Evolutionary conservation across 2,888 invertebrate genomes (phyloP).

Genomic region (Philereme transversata): DNA sequence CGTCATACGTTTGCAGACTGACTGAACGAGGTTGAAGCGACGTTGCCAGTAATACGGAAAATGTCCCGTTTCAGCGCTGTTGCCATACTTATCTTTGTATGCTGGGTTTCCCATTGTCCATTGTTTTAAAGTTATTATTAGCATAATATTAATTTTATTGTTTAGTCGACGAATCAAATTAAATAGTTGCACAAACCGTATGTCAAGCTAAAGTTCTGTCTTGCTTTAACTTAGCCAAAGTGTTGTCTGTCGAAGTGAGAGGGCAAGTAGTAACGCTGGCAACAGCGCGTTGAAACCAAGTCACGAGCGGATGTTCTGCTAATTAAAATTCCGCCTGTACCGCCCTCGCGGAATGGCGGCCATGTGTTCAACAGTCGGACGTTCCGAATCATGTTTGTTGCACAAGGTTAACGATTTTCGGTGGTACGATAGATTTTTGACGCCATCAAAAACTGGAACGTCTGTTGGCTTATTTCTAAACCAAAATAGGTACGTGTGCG

Average conservation of each 20-base stretch:
- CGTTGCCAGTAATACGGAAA: conserved; percentile 76
- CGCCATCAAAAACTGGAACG: conserved; percentile 54
- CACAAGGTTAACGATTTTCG: conserved; percentile 79
- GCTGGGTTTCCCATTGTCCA: conserved; percentile 70
- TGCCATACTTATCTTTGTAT: conserved; percentile 63
- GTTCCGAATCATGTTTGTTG: conserved; percentile 79
- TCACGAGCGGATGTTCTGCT: conserved; percentile 84
- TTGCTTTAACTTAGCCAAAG: conserved; percentile 52
- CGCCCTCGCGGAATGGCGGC: conserved; percentile 84
- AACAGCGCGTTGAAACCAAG: conserved; percentile 73
- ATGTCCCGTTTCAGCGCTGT: conserved; percentile 76
- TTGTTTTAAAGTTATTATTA: conserved; percentile 48
- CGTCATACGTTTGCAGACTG: conserved; percentile 74
- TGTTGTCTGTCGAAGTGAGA: conserved; percentile 62
- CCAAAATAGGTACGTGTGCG: conserved; percentile 60
- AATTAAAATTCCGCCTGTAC: conserved; percentile 84
- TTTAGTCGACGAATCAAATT: conserved; percentile 26
- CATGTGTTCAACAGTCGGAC: conserved; percentile 81
- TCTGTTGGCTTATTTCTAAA: conserved; percentile 60
- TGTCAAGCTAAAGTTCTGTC: conserved; percentile 24
- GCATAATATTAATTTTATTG: conserved; percentile 38
- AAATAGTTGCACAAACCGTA: conserved; percentile 19
- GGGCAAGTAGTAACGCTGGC: conserved; percentile 66
- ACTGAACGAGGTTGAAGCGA: conserved; percentile 71
- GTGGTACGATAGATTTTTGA: conserved; percentile 49